Percentiles rank a stretch among this genome's conserved stretches.
phyloP scores from a whole-genome alignment of 1,140 invertebrate species.

The Aplysia californica region DNA sequence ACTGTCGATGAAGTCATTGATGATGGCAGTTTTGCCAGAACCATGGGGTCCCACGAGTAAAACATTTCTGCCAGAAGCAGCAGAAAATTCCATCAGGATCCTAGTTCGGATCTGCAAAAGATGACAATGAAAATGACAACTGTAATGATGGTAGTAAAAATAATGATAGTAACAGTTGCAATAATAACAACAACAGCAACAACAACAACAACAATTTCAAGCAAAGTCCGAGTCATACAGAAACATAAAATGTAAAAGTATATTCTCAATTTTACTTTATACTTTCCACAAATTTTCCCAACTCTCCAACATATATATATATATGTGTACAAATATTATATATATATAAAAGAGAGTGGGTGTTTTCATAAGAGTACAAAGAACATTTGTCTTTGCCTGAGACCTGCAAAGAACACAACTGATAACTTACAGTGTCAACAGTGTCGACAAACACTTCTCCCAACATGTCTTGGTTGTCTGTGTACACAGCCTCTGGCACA shows the following conservation, averaged over 20 bases:
- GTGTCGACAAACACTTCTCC: slow-evolving; percentile 67
- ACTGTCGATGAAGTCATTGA: slow-evolving; percentile 62
- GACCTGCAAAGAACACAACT: no score
- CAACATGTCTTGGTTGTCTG: slow-evolving; percentile 63
- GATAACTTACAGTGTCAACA: slow-evolving; percentile 64
- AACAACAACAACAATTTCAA: not conserved
- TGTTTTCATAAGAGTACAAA: no score
- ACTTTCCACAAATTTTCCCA: not conserved
- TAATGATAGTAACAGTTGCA: no score
- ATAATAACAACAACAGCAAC: not conserved
- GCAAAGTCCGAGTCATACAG: no score
- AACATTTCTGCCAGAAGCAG: slow-evolving; percentile 63
- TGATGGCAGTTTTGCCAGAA: slow-evolving; percentile 67
- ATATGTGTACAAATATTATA: not conserved
- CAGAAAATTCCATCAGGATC: slow-evolving; percentile 65
- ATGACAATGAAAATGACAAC: not conserved
- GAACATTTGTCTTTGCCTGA: not conserved
- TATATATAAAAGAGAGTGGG: not conserved
- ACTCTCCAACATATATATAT: not conserved
- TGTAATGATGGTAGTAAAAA: no score
- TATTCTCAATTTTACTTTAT: not conserved
- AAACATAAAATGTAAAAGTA: no score
- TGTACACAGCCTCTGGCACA: slow-evolving; percentile 59
- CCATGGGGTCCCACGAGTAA: slow-evolving; percentile 67
- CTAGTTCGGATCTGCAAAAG: slow-evolving; percentile 58